Evolutionary conservation across 2,797 vertebrate genomes (phyloP).

Genomic region (Scyliorhinus canicula): DNA sequence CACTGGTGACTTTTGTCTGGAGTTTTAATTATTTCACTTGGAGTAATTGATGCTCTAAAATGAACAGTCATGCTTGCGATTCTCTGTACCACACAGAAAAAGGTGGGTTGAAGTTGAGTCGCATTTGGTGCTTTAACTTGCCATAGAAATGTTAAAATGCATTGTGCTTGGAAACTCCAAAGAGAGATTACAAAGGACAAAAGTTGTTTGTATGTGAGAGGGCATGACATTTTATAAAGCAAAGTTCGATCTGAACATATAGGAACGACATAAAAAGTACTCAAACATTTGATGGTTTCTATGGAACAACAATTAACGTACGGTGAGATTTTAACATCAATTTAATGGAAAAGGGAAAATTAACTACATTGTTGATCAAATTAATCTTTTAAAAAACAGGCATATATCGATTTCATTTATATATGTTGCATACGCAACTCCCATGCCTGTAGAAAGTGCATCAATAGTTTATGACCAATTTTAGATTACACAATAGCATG

Average conservation of each 20-base stretch:
- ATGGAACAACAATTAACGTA: neutral
- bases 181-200: neutral
- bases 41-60: constrained; percentile 15
- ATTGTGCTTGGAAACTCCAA: constrained; percentile 3
- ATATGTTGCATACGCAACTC: no score
- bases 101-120: neutral
- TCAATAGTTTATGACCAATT: neutral
- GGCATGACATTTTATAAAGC: neutral
- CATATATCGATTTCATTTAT: neutral
- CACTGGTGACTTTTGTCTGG: neutral
- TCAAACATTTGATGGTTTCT: neutral
- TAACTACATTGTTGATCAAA: neutral
- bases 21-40: constrained; percentile 20
- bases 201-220: neutral
- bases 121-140: constrained; percentile 8
- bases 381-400: neutral
- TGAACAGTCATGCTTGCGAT: neutral
- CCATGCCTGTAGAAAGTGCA: neutral
- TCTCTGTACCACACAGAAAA: neutral
- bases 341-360: neutral
- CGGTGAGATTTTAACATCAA: neutral
- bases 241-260: neutral
- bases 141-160: neutral
- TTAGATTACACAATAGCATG: neutral
- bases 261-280: no score